phyloP scores from a whole-genome alignment of 1,140 invertebrate genomes.

The Drosophila willistoni region DNA sequence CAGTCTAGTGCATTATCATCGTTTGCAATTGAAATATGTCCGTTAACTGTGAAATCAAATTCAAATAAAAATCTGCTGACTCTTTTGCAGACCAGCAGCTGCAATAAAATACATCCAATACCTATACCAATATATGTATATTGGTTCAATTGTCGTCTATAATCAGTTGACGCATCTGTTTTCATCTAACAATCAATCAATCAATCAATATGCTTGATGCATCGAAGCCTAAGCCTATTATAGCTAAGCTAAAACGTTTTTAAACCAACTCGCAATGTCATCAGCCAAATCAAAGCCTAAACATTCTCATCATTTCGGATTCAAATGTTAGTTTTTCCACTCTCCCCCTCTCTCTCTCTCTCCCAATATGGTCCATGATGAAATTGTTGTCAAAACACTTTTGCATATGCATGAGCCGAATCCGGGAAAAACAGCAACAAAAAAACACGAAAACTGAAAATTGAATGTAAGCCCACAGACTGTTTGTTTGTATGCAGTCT shows the following conservation, averaged over 20 bases:
- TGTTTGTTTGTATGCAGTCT: neutral
- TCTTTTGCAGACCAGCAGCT: slow-evolving; percentile 10
- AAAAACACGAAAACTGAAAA: neutral
- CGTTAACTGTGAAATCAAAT: slow-evolving; percentile 36
- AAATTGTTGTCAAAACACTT: slow-evolving; percentile 22
- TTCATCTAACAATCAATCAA: neutral
- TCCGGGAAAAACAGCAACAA: neutral
- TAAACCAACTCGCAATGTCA: slow-evolving; percentile 3
- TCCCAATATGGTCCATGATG: neutral
- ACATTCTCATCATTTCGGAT: slow-evolving; percentile 15
- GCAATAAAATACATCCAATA: neutral
- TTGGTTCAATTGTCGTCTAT: neutral
- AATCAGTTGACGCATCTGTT: slow-evolving; percentile 12
- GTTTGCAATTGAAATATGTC: slow-evolving; percentile 41
- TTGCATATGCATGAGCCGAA: slow-evolving; percentile 14
- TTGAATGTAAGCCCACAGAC: slow-evolving; percentile 1
- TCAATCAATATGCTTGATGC: slow-evolving; percentile 7
- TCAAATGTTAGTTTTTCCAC: neutral
- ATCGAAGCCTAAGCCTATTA: slow-evolving; percentile 17
- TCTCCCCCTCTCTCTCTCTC: neutral
- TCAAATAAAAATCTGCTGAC: slow-evolving; percentile 32
- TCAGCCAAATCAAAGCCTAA: slow-evolving; percentile 5
- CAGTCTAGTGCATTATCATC: neutral
- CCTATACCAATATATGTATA: neutral
- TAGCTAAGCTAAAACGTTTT: slow-evolving; percentile 21